Evolutionary conservation across 2,113 vertebrate genomes (phyloP).

Genomic region (Mola mola): DNA sequence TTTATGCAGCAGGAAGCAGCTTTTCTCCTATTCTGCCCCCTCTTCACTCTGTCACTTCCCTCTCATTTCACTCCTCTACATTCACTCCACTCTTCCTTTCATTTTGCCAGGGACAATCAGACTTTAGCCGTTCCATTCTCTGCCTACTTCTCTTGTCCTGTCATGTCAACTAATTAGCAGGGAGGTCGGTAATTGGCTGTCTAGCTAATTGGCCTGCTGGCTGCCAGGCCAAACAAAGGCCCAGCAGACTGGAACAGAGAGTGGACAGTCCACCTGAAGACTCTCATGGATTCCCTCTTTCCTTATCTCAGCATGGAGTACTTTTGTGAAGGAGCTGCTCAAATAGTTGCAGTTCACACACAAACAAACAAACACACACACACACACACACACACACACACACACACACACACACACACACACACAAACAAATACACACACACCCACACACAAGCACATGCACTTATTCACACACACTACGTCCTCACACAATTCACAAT

Average conservation of each 20-base stretch:
- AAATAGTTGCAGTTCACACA: conserved; percentile 21
- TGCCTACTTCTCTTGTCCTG: conserved; percentile 66
- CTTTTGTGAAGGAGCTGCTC: conserved; percentile 66
- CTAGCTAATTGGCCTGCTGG: conserved; percentile 80
- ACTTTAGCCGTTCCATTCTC: conserved; percentile 62
- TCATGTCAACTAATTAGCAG: conserved; percentile 78
- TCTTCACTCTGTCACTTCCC: conserved; percentile 37
- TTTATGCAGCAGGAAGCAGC: conserved; percentile 60
- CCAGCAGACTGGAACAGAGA: conserved; percentile 60
- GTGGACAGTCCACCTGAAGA: conserved; percentile 70
- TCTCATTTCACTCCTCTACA: conserved; percentile 48
- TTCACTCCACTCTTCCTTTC: conserved; percentile 33
- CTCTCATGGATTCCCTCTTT: conserved; percentile 70
- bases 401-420: conserved; percentile 3
- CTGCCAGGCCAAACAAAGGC: conserved; percentile 76
- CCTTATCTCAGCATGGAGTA: conserved; percentile 51
- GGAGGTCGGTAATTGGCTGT: conserved; percentile 77
- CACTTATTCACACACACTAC: background rate
- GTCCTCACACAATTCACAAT: conserved; percentile 21
- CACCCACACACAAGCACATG: conserved; percentile 4
- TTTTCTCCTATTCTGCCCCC: conserved; percentile 44
- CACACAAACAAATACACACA: no score
- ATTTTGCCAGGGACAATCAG: conserved; percentile 65
- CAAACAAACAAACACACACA: conserved; percentile 19
- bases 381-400: conserved; percentile 14